Conservation (phyloP, 2,797 vertebrate genomes). For the Urosaurus nigricauda region DNA sequence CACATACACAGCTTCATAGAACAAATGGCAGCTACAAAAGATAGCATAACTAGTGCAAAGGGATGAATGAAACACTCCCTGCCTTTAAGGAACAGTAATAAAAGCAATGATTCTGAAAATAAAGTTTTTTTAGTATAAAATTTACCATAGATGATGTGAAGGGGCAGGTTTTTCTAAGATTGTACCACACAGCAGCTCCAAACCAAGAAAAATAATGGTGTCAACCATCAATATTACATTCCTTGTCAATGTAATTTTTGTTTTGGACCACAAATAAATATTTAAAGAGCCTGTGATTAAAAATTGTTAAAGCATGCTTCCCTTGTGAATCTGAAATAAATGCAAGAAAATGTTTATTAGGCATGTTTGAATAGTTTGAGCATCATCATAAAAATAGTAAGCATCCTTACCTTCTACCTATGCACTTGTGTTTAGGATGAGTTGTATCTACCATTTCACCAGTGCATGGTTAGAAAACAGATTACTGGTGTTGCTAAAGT, state of each 20-base stretch:
- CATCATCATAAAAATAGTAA: not conserved
- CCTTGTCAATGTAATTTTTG: slow-evolving; percentile 29
- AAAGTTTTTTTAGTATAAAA: not conserved
- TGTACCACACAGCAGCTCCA: not conserved
- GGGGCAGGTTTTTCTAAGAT: not conserved
- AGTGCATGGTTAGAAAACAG: not conserved
- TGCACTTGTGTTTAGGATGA: not conserved
- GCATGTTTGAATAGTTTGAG: slow-evolving; percentile 11
- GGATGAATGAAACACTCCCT: not conserved
- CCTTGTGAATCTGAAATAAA: slow-evolving; percentile 21
- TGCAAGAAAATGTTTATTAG: slow-evolving; percentile 6
- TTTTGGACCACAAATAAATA: slow-evolving; percentile 54
- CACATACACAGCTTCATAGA: not conserved
- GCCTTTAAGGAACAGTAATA: not conserved
- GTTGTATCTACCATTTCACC: not conserved
- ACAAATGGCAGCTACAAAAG: not conserved
- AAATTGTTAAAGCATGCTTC: slow-evolving; percentile 60
- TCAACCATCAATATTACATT: slow-evolving; percentile 21
- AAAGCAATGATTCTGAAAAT: not conserved
- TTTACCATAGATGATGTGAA: not conserved
- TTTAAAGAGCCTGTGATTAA: slow-evolving; percentile 42
- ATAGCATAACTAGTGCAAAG: too few relatives aligned
- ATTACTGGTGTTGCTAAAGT: not conserved
- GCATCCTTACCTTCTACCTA: not conserved
- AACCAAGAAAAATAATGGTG: not conserved